Base-by-base conservation (phyloP, 1,140 invertebrate species). In the Lysiphlebus fabarum region DNA sequence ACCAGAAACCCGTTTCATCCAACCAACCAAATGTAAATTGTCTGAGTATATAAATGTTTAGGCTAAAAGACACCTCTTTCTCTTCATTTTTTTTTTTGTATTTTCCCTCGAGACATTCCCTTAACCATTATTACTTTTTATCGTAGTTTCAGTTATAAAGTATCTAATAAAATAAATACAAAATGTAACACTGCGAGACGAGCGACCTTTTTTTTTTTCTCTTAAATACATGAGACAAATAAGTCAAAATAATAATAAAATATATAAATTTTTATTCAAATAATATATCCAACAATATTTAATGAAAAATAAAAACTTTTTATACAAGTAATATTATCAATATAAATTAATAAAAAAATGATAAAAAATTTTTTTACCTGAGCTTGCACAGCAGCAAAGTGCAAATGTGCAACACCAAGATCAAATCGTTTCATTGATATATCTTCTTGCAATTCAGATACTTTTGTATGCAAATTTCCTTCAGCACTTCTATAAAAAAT, bases 371-470 rank as follows among this genome's bases (percentile, higher is more conserved):
- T n/a, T n/a, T n/a, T 84, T 85, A 95, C 93, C 88, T 96, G 93
- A 59, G 92, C 88, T 80, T 88, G 86, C 34, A 96, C 86, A 26
- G 93, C 91, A 36, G 91, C 88, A 26, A 96, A 82, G 76, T 95
- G 93, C 55, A 97, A 85, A 75, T 95, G 92, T 34, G 93, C 91
- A 33, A 93, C 88, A 54, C 91, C 86, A 51, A 96, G 85, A 79
- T 97, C 93, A 74, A 95, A 96, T 67, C 91, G 86, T 78, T 96
- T 96, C 80, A 93, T 85, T 66, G 92, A 95, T 74, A 98, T 92
- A 69, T 98, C 94, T 78, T 96, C 93, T 80, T 98, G 90, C 17
- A 93, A 79, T 80, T 98, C 94, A 74, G 96, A 96, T 57, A 91
- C 92, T 83, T 96, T 97, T 69, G 92, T 94, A 78, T 88, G 95